Evolutionary conservation across 2,888 invertebrate species (phyloP).

Genomic region (Ischnura elegans): DNA sequence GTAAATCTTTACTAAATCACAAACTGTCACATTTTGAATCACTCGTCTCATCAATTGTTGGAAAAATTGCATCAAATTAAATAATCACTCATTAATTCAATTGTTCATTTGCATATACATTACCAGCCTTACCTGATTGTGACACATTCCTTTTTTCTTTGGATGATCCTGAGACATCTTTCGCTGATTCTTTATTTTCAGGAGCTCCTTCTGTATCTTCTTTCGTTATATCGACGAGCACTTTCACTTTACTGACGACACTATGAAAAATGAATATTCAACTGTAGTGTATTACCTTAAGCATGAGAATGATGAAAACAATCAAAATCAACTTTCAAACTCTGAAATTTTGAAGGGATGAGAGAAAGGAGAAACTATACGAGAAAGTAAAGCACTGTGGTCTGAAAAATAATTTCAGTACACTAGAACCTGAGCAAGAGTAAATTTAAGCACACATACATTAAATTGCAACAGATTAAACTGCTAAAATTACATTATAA

Average conservation of each 20-base stretch:
- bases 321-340: neutral
- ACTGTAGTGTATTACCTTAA: neutral
- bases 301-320: neutral
- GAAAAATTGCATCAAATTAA: slow-evolving; percentile 68
- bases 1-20: neutral
- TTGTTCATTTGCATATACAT: neutral
- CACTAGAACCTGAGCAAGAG: too few relatives aligned
- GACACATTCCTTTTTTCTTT: neutral
- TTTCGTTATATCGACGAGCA: neutral
- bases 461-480: too few relatives aligned
- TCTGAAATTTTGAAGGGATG: neutral
- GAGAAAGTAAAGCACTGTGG: too few relatives aligned
- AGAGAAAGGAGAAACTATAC: neutral
- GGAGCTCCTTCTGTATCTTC: neutral
- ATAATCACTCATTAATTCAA: neutral
- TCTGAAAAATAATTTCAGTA: too few relatives aligned
- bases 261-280: slow-evolving; percentile 26
- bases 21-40: neutral
- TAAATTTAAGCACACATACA: too few relatives aligned
- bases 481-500: too few relatives aligned
- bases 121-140: neutral
- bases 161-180: neutral
- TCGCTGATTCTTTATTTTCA: neutral
- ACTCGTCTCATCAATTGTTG: neutral
- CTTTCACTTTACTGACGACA: neutral